phyloP scores from a whole-genome alignment of 2,888 invertebrate species.

The Ischnus inquisitorius region DNA sequence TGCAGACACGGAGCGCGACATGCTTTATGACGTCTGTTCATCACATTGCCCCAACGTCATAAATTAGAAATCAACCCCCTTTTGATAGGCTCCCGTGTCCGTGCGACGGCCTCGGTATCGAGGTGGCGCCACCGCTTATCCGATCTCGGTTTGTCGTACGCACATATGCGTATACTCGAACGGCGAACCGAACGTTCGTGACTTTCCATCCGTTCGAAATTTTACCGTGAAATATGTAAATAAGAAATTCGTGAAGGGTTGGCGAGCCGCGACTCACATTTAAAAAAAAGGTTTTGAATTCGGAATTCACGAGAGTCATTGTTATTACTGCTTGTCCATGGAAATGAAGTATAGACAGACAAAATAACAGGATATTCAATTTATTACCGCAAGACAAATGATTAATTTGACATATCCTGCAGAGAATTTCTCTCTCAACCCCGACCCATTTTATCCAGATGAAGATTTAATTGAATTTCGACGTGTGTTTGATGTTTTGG shows the following conservation, averaged over 20 bases:
- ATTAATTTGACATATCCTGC: too few species aligned
- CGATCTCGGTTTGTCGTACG: conserved; percentile 47
- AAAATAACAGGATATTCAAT: too few species aligned
- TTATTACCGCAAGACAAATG: too few species aligned
- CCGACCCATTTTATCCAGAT: too few species aligned
- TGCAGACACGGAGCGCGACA: conserved; percentile 84
- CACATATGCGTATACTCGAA: neutral
- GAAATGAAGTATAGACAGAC: too few species aligned
- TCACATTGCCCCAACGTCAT: conserved; percentile 85
- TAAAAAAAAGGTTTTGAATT: too few species aligned
- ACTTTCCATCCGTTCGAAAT: neutral
- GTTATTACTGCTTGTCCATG: too few species aligned
- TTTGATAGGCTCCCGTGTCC: conserved; percentile 83
- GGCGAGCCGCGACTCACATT: neutral
- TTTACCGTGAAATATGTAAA: neutral
- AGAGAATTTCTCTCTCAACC: too few species aligned
- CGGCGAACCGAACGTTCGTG: neutral
- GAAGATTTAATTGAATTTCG: too few species aligned
- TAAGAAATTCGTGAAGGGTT: neutral
- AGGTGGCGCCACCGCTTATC: conserved; percentile 66
- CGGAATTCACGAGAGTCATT: too few species aligned
- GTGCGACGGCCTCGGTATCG: conserved; percentile 73
- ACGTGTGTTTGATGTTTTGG: too few species aligned
- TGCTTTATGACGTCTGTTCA: conserved; percentile 86
- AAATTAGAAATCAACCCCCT: conserved; percentile 85